A percentile compares a stretch with the other conserved stretches of the same genome.
Evolutionary conservation across 1,140 invertebrate genomes (phyloP).

Genomic region (Trichonephila clavipes): DNA sequence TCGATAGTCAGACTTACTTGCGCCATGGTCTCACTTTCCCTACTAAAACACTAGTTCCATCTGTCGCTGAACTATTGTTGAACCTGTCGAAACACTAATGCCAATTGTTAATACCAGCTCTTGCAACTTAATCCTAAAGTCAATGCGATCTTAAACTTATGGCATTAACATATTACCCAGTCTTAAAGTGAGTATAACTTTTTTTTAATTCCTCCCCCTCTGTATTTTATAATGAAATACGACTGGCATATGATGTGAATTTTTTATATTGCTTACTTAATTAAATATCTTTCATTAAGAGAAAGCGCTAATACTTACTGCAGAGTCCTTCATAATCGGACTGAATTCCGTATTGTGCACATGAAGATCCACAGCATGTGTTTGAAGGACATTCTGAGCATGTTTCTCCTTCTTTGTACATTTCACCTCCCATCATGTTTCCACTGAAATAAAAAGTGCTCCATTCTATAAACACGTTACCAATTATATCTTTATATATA

Average conservation of each 20-base stretch:
- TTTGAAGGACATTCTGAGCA: slow-evolving; percentile 21
- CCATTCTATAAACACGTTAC: not conserved
- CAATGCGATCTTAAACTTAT: not conserved
- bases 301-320: not conserved
- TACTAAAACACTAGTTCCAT: no score
- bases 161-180: not conserved
- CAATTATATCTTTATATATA: no score
- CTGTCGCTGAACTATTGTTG: no score
- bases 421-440: slow-evolving; percentile 16
- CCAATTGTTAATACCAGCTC: no score
- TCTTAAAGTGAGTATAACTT: no score
- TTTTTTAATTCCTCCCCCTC: no score
- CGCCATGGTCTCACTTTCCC: not conserved
- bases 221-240: no score
- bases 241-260: no score
- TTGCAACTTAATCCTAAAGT: not conserved
- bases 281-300: no score
- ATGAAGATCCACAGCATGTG: not conserved
- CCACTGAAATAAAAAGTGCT: not conserved
- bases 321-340: not conserved
- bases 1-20: not conserved
- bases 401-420: not conserved
- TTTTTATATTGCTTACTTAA: no score
- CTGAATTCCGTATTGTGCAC: not conserved
- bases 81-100: no score